Evolutionary conservation across 2,797 vertebrate species (phyloP).

Genomic region (Hemibagrus guttatus): DNA sequence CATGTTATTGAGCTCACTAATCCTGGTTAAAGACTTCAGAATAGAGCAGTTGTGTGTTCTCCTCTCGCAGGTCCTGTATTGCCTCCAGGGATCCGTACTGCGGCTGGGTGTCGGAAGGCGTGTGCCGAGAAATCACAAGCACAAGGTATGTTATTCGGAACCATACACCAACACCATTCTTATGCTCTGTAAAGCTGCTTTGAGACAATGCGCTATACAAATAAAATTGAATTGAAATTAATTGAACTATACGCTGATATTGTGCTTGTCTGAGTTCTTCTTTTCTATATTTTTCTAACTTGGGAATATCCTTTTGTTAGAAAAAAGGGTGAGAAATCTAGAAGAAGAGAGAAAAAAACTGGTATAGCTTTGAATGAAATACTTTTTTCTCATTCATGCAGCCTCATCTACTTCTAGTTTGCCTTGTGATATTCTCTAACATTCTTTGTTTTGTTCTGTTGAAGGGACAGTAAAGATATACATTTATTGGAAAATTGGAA

Average conservation of each 20-base stretch:
- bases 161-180: background rate
- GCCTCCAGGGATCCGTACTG: slow-evolving; percentile 97
- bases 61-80: slow-evolving; percentile 86
- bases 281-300: background rate
- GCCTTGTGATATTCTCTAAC: background rate
- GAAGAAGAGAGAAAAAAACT: background rate
- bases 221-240: too few species aligned
- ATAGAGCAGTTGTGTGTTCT: slow-evolving; percentile 30
- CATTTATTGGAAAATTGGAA: background rate
- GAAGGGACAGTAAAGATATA: background rate
- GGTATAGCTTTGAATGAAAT: background rate
- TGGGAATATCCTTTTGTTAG: background rate
- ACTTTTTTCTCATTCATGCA: background rate
- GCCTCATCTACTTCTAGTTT: slow-evolving; percentile 4
- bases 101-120: slow-evolving; percentile 90
- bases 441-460: background rate
- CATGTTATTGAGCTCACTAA: slow-evolving; percentile 1
- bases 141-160: slow-evolving; percentile 79
- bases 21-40: background rate
- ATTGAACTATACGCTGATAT: background rate
- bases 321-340: background rate
- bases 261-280: background rate
- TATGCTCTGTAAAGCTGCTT: too few species aligned
- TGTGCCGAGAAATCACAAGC: slow-evolving; percentile 82
- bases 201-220: too few species aligned